phyloP scores from a whole-genome alignment of 2,888 invertebrate genomes.

The Rotaria sp. region DNA sequence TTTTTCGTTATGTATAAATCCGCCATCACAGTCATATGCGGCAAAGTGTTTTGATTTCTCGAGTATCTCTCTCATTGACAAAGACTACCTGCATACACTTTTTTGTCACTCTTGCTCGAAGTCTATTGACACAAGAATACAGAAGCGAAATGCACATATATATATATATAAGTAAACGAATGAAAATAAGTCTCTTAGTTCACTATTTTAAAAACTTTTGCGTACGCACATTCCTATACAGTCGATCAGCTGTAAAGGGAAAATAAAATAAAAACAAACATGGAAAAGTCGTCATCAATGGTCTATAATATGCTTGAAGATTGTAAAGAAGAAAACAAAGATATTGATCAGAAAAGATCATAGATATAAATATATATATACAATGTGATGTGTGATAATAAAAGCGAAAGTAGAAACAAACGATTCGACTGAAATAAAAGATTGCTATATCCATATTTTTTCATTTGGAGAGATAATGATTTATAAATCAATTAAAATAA shows the following conservation, averaged over 20 bases:
- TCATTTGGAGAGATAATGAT: background rate
- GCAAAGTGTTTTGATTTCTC: too few species aligned
- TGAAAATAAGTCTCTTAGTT: background rate
- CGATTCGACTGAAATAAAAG: background rate
- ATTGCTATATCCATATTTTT: background rate
- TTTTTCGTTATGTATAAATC: too few species aligned
- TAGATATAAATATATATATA: background rate
- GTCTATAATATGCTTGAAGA: background rate
- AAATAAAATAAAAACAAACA: background rate
- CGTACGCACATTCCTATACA: background rate
- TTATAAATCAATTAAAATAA: background rate
- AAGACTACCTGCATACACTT: too few species aligned
- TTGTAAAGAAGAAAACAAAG: background rate
- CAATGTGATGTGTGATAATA: background rate
- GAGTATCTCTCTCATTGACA: too few species aligned
- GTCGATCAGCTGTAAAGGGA: background rate
- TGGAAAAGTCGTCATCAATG: background rate
- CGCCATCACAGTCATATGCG: too few species aligned
- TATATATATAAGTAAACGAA: background rate
- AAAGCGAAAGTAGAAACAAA: background rate
- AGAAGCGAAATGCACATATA: too few species aligned
- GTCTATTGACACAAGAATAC: too few species aligned
- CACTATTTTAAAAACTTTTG: background rate
- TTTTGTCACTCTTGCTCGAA: too few species aligned
- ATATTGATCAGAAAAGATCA: background rate